phyloP scores from a whole-genome alignment of 37 sponge, comb jelly and placozoan genomes.

The Eunapius fragilis region DNA sequence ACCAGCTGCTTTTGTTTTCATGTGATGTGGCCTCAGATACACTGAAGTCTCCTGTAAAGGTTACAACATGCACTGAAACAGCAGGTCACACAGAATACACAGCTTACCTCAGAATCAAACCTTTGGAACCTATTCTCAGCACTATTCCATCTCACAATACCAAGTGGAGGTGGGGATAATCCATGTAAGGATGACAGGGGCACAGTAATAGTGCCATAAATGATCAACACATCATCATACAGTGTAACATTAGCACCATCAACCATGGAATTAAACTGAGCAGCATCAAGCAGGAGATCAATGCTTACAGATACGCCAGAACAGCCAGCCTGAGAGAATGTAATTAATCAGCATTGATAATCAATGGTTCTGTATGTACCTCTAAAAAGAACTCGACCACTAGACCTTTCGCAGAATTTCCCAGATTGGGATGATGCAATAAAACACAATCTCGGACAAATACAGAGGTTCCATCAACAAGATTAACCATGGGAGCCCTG shows the following conservation, averaged over 20 bases:
- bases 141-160: background rate
- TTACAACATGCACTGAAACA: background rate
- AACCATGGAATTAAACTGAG: background rate
- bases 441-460: background rate
- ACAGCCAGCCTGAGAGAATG: background rate
- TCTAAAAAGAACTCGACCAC: too few species aligned
- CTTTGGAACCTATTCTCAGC: background rate
- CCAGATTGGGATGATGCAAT: background rate
- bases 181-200: background rate
- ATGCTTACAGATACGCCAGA: background rate
- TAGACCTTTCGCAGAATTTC: background rate
- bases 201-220: background rate
- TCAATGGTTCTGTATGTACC: too few species aligned
- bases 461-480: background rate
- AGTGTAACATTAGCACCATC: background rate
- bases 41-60: background rate
- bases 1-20: background rate
- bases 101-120: background rate
- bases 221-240: background rate
- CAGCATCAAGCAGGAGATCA: background rate
- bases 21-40: background rate
- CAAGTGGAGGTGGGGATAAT: background rate
- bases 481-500: background rate
- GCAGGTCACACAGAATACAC: background rate
- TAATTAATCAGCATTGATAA: background rate